Conservation (phyloP, 2,113 vertebrate genomes). For the Nycticryphes semicollaris region DNA sequence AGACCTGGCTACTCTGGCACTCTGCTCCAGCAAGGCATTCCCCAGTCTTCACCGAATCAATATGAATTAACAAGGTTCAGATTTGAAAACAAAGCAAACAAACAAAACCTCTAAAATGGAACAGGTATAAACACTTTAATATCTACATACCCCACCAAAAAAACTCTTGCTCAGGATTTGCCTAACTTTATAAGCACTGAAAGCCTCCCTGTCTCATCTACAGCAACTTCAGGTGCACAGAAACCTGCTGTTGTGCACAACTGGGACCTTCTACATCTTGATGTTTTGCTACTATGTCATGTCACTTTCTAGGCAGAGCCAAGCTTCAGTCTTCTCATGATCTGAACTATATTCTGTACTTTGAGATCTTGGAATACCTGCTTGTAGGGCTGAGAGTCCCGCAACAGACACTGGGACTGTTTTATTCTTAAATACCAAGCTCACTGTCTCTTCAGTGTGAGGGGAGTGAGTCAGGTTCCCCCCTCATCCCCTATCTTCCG, state of each 20-base stretch:
- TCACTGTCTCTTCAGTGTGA: not conserved
- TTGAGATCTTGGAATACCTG: not conserved
- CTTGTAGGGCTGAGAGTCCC: not conserved
- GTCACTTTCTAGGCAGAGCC: not conserved
- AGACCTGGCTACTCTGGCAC: not conserved
- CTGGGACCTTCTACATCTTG: not conserved
- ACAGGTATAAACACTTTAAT: not conserved
- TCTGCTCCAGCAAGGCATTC: not conserved
- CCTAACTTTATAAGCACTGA: not conserved
- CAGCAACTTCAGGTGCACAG: not conserved
- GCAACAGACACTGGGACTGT: not conserved
- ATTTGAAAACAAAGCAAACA: not conserved
- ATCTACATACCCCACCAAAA: not conserved
- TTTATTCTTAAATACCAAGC: not conserved
- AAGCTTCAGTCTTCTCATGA: not conserved
- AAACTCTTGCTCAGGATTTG: not conserved
- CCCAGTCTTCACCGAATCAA: not conserved
- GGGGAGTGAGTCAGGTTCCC: not conserved
- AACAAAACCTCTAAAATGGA: not conserved
- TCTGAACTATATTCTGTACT: not conserved
- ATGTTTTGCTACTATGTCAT: not conserved
- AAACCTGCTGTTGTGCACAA: not conserved
- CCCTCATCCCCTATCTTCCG: accelerated
- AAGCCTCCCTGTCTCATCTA: not conserved
- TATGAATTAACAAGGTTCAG: not conserved